These are phyloP conservation scores for Ochropleura leucogaster DNA, from an alignment of 2,888 invertebrate species.

Conservation along the genomic window DNA sequence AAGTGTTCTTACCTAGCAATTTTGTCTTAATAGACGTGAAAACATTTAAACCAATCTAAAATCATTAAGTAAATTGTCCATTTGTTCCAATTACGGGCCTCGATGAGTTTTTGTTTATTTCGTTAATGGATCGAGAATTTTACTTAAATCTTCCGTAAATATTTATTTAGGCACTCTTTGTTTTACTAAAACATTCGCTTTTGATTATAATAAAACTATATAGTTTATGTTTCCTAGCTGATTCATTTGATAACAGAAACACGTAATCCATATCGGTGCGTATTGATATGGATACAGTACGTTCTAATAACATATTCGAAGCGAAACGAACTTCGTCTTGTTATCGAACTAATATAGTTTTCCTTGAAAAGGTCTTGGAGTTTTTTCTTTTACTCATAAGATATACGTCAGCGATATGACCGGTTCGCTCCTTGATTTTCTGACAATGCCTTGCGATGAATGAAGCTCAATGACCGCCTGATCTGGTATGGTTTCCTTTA, in stretches of 20 bases:
- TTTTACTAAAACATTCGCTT: conserved; percentile 20
- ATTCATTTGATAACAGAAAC: conserved; percentile 18
- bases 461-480: conserved; percentile 22
- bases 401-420: conserved; percentile 3
- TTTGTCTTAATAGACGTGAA: background rate
- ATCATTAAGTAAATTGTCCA: conserved; percentile 10
- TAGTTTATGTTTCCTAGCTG: conserved; percentile 6
- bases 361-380: background rate
- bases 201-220: conserved; percentile 19
- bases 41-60: conserved; percentile 1
- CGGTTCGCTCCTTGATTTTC: conserved; percentile 17
- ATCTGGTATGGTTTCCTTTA: conserved; percentile 40
- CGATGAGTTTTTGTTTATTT: conserved; percentile 38
- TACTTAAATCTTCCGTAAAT: conserved; percentile 35
- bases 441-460: conserved; percentile 32
- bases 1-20: background rate
- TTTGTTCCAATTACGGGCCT: conserved; percentile 22
- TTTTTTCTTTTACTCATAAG: conserved; percentile 17
- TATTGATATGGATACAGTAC: conserved; percentile 26
- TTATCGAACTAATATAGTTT: conserved; percentile 32
- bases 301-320: conserved; percentile 33
- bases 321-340: conserved; percentile 21
- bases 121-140: conserved; percentile 43
- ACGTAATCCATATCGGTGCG: conserved; percentile 36
- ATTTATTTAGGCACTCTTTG: conserved; percentile 47